phyloP scores from a whole-genome alignment of 2,888 invertebrate species.

The Ametastegia equiseti region DNA sequence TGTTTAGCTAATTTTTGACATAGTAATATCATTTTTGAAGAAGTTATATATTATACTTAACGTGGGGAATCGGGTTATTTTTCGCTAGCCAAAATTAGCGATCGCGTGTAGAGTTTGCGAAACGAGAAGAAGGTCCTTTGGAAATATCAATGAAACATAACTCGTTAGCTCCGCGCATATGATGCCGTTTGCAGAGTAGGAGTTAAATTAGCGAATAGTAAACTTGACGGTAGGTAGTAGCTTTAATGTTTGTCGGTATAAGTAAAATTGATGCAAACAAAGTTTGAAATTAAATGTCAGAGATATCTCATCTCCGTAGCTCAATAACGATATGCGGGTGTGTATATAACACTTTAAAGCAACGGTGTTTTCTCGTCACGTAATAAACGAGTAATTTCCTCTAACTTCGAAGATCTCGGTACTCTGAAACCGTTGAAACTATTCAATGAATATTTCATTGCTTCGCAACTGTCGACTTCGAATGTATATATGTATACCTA shows the following conservation, averaged over 20 bases:
- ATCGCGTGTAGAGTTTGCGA: neutral
- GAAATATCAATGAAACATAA: slow-evolving; percentile 23
- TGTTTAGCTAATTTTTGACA: too few relatives aligned
- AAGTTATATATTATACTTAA: too few relatives aligned
- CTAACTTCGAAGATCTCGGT: neutral
- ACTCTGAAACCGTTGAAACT: neutral
- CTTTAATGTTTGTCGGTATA: neutral
- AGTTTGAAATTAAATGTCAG: slow-evolving; percentile 42
- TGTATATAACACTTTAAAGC: neutral
- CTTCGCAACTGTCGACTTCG: neutral
- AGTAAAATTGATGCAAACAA: slow-evolving; percentile 30
- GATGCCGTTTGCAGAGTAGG: neutral
- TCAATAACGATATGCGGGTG: neutral
- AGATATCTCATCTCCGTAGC: neutral
- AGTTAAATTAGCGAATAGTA: neutral
- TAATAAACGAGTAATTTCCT: slow-evolving; percentile 25
- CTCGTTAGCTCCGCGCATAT: neutral
- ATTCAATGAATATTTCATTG: slow-evolving; percentile 30
- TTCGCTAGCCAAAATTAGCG: too few relatives aligned
- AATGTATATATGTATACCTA: neutral
- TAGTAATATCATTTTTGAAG: too few relatives aligned
- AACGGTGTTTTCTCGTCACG: slow-evolving; percentile 2
- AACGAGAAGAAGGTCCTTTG: slow-evolving; percentile 8
- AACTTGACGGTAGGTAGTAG: neutral
- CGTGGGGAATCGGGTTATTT: too few relatives aligned